Base-by-base conservation (phyloP, 2,888 invertebrate species). In the Odontomyia ornata region DNA sequence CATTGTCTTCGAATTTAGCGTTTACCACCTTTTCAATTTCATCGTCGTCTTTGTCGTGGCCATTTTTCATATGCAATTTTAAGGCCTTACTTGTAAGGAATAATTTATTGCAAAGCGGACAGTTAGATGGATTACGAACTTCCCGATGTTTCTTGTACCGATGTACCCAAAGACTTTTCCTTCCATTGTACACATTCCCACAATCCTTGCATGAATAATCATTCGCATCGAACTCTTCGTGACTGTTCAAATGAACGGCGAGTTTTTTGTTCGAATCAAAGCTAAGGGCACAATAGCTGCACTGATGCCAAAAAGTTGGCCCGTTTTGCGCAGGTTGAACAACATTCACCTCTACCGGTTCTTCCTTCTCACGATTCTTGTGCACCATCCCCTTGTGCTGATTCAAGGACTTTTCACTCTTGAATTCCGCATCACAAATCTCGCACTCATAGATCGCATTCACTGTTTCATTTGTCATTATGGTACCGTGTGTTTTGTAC, bases 131-230 rank as follows among this genome's bases (percentile, higher is more conserved):
- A 80, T 86, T 84, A 0, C 87, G 84, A 23, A 86, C 83, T 77
- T 85, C 84, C 2, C 87, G 87, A 84, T 87, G 87, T 80, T 87
- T 87, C 78, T 87, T 87, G 77, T 87, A 86, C 21, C 87, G 85
- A 83, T 87, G 87, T 69, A 87, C 87, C 87, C 87, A 87, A 47
- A 87, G 82, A 79, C 87, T 87, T 80, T 87, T 87, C 18, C 87
- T 83, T 1, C 86, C 86, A 72, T 86, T 86, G 78, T 87, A 87
- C 0, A 87, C 85, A 79, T 86, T 87, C 25, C 86, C 87, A 76
- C 87, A 87, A 77, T 87, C 87, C 80, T 87, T 87, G 80, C 87
- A 87, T 27, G 87, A 87, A 76, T 86, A 87, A 77, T 87, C 87
- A 77, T 84, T 85, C 1, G 85, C 85, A 79, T 87, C 86, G 77